Base-by-base conservation (phyloP, 2,888 invertebrate genomes). In the Idaea dimidiata region DNA sequence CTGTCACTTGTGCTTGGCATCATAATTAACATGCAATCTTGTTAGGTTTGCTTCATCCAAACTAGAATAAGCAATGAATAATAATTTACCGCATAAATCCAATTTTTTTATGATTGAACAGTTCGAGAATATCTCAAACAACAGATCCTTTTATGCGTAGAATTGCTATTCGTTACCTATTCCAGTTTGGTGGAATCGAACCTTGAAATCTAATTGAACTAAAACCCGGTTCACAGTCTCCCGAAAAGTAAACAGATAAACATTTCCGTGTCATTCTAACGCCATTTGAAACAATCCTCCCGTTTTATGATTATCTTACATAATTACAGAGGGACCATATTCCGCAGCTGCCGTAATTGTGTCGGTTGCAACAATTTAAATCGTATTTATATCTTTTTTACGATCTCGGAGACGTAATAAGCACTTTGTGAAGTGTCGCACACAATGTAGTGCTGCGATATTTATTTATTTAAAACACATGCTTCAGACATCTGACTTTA, bases 331-430 rank as follows among this genome's bases (percentile, higher is more conserved):
- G 56, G 56, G 18, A 14, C 56, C 67, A 60, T 58, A 58, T 62
- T 63, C 54, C n/a, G 60, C 53, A 62, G 62, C 64, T 62, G 54
- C 58, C 54, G 68, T 59, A 61, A 62, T 69, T 66, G 65, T 64
- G 69, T 69, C 66, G 67, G 59, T 66, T 65, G 71, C 67, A 70
- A 73, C 73, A 70, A 72, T 71, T 72, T 74, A 71, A 68, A 70
- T 71, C 62, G 63, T 69, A 72, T 72, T 68, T 66, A 64, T 59
- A 64, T 31, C 64, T 17, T 62, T 66, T 66, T 67, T 67, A 70
- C 67, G 67, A 68, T 62, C 54, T 58, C 56, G 59, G 14, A 18
- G 32, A 62, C 55, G 63, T 61, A 65, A 63, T 68, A 68, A 62
- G 57, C 62, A 63, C 62, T 68, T 61, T 43, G 43, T 43, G 43